phyloP scores from a whole-genome alignment of 2,797 vertebrate species.

The Gobio occitaniae region DNA sequence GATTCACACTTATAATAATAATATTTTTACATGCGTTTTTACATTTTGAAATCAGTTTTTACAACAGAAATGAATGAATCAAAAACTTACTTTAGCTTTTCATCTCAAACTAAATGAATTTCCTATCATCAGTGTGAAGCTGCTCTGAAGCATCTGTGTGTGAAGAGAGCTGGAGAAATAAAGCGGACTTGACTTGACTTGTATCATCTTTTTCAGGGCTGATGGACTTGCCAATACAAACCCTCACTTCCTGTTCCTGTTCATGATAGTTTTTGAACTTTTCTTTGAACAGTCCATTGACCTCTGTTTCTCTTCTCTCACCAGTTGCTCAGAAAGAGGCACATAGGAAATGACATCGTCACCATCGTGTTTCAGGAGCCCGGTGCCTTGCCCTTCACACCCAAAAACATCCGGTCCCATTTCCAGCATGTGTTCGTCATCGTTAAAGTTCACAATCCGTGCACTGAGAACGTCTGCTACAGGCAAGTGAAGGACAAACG shows the following conservation, averaged over 20 bases:
- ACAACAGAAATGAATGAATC: no score
- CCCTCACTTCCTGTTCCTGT: background rate
- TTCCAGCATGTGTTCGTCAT: slow-evolving; percentile 99
- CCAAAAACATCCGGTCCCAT: slow-evolving; percentile 97
- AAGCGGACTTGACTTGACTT: background rate
- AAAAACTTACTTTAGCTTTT: no score
- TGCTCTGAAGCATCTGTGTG: no score
- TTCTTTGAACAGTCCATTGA: background rate
- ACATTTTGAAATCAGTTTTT: no score
- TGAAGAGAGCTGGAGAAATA: no score
- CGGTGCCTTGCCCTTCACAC: slow-evolving; percentile 95
- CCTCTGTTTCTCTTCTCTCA: slow-evolving; percentile 53
- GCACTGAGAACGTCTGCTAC: slow-evolving; percentile 96
- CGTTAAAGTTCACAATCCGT: slow-evolving; percentile 95
- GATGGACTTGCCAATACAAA: background rate
- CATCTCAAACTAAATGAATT: no score
- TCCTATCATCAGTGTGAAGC: no score
- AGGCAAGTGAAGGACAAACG: slow-evolving; percentile 85
- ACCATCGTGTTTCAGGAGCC: slow-evolving; percentile 99
- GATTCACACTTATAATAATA: no score
- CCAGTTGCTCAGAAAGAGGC: slow-evolving; percentile 95
- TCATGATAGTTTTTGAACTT: background rate
- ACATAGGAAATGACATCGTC: slow-evolving; percentile 98
- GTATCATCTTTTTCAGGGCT: background rate
- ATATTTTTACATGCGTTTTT: no score